Conservation (phyloP, 2,113 vertebrate genomes). For the Bos javanicus region DNA sequence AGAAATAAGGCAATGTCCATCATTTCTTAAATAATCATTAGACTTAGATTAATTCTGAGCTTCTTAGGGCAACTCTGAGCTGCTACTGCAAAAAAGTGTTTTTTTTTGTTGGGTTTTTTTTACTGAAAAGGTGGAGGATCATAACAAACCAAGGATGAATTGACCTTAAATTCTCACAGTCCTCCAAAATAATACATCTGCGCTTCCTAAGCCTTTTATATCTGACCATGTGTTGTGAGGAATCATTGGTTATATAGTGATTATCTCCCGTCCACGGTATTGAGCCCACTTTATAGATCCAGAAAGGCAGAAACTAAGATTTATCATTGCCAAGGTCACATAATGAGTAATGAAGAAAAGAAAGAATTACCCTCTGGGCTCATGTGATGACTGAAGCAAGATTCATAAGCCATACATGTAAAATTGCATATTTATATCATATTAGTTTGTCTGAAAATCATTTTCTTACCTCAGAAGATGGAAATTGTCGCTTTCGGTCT, state of each 20-base stretch:
- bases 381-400: conserved; percentile 39
- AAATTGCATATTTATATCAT: conserved; percentile 23
- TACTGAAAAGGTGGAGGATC: neutral
- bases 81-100: neutral
- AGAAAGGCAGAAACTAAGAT: neutral
- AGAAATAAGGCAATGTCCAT: neutral
- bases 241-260: neutral
- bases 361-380: neutral
- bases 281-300: neutral
- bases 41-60: neutral
- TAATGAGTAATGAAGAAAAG: neutral
- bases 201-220: neutral
- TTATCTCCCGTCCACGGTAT: neutral
- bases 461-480: conserved; percentile 19
- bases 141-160: neutral
- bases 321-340: neutral
- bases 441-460: conserved; percentile 33
- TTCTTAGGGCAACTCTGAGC: neutral
- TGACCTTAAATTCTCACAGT: neutral
- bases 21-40: neutral
- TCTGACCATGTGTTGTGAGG: neutral
- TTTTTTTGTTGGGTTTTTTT: neutral
- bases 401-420: conserved; percentile 42
- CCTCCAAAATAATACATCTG: neutral
- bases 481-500: conserved; percentile 8